Conservation (phyloP, 2,888 invertebrate genomes). For the Ichneumoninae sp. region DNA sequence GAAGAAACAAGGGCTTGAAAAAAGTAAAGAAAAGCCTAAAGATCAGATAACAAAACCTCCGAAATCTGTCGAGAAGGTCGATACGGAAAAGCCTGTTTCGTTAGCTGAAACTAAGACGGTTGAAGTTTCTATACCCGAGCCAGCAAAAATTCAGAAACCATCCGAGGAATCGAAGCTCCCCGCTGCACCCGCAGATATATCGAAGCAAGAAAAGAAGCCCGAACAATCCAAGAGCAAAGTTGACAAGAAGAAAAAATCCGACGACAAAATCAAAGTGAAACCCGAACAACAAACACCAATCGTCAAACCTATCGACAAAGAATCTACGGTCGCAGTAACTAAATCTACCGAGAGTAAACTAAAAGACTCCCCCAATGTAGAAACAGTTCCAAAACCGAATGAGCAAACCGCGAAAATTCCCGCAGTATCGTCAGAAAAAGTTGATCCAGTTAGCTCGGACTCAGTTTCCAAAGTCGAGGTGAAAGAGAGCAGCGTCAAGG, state of each 20-base stretch:
- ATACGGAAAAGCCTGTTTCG: slow-evolving; percentile 68
- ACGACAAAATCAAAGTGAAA: slow-evolving; percentile 60
- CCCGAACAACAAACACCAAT: not conserved
- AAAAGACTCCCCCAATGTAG: not conserved
- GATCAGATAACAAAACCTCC: slow-evolving; percentile 60
- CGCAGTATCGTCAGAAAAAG: not conserved
- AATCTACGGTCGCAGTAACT: slow-evolving; percentile 42
- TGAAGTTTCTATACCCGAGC: slow-evolving; percentile 15
- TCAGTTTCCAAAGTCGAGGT: not conserved
- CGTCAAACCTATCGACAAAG: slow-evolving; percentile 31
- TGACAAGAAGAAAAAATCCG: slow-evolving; percentile 57
- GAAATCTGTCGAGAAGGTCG: slow-evolving; percentile 51
- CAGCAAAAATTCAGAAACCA: slow-evolving; percentile 38
- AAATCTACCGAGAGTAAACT: slow-evolving; percentile 27
- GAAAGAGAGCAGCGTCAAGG: slow-evolving; percentile 18
- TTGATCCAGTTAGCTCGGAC: too few relatives aligned
- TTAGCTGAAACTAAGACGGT: slow-evolving; percentile 3
- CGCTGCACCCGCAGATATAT: slow-evolving; percentile 54
- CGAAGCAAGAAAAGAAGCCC: slow-evolving; percentile 20
- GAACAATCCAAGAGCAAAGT: slow-evolving; percentile 51
- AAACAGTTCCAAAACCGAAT: not conserved
- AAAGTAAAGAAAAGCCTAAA: slow-evolving; percentile 52
- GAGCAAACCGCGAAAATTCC: not conserved
- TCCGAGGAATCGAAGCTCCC: not conserved
- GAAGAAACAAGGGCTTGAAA: slow-evolving; percentile 22